Conservation (phyloP, 1,140 invertebrate genomes). For the Kradibia gibbosae region DNA sequence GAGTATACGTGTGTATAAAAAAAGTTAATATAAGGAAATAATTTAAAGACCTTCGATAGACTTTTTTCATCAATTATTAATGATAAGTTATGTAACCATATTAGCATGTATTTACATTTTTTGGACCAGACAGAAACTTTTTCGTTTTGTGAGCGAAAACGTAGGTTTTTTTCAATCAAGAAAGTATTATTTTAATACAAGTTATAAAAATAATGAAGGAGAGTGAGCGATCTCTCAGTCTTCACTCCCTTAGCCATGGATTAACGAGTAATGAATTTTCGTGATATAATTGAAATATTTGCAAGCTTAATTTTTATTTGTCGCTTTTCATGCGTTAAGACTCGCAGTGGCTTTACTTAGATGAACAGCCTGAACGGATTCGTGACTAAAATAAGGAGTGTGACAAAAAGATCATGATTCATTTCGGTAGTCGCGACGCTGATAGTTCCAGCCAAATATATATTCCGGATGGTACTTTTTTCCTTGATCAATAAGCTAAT, state of each 20-base stretch:
- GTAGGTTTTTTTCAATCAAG: too few species aligned
- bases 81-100: not conserved
- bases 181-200: too few species aligned
- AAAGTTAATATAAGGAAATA: slow-evolving; percentile 10
- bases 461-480: not conserved
- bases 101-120: not conserved
- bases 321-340: not conserved
- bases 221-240: too few species aligned
- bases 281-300: too few species aligned
- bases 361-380: not conserved
- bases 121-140: too few species aligned
- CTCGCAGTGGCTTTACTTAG: not conserved
- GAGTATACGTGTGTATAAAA: not conserved
- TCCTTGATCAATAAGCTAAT: not conserved
- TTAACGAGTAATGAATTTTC: too few species aligned
- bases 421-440: not conserved
- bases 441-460: not conserved
- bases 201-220: too few species aligned
- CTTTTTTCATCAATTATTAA: not conserved
- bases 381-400: slow-evolving; percentile 10
- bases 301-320: too few species aligned
- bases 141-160: too few species aligned
- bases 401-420: not conserved
- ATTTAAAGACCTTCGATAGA: not conserved
- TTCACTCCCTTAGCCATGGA: too few species aligned